Evolutionary conservation across 2,113 vertebrate species (phyloP).

Genomic region (Zosterops lateralis): DNA sequence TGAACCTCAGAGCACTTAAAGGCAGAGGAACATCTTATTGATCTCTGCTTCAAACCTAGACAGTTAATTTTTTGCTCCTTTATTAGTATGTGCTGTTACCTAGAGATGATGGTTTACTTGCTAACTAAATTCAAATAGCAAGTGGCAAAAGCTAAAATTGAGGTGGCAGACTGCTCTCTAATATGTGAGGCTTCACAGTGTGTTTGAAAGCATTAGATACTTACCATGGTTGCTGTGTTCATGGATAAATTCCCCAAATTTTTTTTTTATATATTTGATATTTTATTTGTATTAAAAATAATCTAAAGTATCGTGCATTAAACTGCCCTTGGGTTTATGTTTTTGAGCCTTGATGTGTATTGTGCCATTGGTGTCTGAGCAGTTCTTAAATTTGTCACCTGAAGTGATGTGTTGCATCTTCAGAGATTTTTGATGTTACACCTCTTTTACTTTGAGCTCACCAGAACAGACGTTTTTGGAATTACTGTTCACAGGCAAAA

Average conservation of each 20-base stretch:
- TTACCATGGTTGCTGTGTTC: not conserved
- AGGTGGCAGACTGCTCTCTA: not conserved
- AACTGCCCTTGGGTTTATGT: not conserved
- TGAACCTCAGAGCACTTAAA: not conserved
- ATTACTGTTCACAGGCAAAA: not conserved
- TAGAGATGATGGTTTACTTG: not conserved
- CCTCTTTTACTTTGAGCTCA: not conserved
- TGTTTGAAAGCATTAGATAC: not conserved
- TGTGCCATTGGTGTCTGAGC: not conserved
- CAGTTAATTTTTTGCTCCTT: not conserved
- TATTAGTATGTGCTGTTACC: not conserved
- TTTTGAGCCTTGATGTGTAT: not conserved
- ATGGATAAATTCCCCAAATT: not conserved
- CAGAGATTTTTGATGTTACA: not conserved
- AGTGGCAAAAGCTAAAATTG: not conserved
- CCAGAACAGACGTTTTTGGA: not conserved
- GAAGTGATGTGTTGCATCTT: not conserved
- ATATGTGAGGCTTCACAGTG: not conserved
- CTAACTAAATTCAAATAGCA: not conserved
- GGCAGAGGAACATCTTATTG: not conserved
- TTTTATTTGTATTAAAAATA: not conserved
- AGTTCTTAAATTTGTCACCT: not conserved
- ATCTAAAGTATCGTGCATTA: not conserved
- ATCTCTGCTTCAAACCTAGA: not conserved
- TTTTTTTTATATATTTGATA: not conserved